These are phyloP conservation scores for Drosophila sturtevanti DNA, from an alignment of 1,140 invertebrate species.

Conservation along the genomic window DNA sequence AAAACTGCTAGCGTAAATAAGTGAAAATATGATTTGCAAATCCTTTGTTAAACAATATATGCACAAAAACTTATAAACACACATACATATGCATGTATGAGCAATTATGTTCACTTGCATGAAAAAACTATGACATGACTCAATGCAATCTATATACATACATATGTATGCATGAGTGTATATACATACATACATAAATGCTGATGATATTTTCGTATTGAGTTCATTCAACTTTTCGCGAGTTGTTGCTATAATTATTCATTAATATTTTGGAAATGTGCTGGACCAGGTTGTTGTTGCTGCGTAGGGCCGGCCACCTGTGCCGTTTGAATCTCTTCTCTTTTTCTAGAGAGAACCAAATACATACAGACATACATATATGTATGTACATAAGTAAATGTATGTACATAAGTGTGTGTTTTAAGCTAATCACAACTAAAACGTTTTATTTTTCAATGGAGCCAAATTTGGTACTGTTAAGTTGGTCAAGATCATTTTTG, in stretches of 20 bases:
- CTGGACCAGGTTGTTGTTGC: background rate
- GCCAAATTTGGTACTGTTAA: slow-evolving; percentile 6
- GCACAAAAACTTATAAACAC: background rate
- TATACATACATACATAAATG: background rate
- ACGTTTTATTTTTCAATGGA: background rate
- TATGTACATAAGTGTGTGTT: background rate
- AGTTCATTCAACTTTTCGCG: background rate
- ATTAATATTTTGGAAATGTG: background rate
- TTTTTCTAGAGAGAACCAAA: no score
- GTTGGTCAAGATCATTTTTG: slow-evolving; percentile 3
- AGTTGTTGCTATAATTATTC: background rate
- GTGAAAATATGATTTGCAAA: background rate
- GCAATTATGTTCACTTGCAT: background rate
- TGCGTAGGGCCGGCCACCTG: slow-evolving; percentile 2
- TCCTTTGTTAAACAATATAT: background rate
- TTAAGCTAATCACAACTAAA: background rate
- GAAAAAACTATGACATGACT: slow-evolving; percentile 3
- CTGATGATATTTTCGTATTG: background rate
- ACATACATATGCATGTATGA: background rate
- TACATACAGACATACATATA: no score
- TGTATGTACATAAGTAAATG: background rate
- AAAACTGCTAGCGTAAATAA: background rate
- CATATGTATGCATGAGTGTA: background rate
- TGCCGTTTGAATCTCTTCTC: background rate
- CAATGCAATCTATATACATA: background rate